phyloP scores from a whole-genome alignment of 2,888 invertebrate genomes.

The Azorinus chamasolen region DNA sequence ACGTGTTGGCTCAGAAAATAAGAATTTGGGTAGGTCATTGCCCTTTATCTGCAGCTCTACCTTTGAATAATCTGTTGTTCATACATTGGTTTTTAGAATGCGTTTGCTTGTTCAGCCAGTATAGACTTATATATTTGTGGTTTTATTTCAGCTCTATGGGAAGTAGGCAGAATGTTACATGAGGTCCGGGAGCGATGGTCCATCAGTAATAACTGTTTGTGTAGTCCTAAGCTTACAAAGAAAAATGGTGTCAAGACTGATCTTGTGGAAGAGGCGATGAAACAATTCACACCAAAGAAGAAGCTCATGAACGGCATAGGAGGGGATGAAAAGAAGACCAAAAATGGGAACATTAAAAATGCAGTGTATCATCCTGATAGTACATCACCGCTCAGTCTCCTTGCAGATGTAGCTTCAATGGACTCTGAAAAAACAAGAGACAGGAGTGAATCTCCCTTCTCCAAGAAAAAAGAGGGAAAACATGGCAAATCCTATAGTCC shows the following conservation, averaged over 20 bases:
- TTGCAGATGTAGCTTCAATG: constrained; percentile 90
- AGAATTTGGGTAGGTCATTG: no score
- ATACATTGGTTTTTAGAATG: no score
- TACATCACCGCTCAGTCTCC: constrained; percentile 88
- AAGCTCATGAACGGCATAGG: constrained; percentile 84
- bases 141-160: constrained; percentile 84
- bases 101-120: no score
- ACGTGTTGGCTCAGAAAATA: no score
- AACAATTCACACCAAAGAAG: constrained; percentile 75
- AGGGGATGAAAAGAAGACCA: constrained; percentile 73
- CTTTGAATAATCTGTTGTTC: no score
- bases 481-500: constrained; percentile 72
- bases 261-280: constrained; percentile 78
- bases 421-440: constrained; percentile 85
- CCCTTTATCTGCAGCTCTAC: no score
- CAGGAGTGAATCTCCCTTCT: constrained; percentile 72
- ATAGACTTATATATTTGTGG: no score
- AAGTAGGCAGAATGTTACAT: constrained; percentile 90
- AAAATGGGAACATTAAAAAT: constrained; percentile 71
- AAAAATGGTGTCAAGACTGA: constrained; percentile 84
- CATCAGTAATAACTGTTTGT: constrained; percentile 92
- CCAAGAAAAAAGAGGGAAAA: constrained; percentile 67
- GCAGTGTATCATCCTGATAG: constrained; percentile 75
- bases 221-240: constrained; percentile 86
- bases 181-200: constrained; percentile 92